Conservation (phyloP, 2,113 vertebrate species). For the Phalacrocorax carbo region DNA sequence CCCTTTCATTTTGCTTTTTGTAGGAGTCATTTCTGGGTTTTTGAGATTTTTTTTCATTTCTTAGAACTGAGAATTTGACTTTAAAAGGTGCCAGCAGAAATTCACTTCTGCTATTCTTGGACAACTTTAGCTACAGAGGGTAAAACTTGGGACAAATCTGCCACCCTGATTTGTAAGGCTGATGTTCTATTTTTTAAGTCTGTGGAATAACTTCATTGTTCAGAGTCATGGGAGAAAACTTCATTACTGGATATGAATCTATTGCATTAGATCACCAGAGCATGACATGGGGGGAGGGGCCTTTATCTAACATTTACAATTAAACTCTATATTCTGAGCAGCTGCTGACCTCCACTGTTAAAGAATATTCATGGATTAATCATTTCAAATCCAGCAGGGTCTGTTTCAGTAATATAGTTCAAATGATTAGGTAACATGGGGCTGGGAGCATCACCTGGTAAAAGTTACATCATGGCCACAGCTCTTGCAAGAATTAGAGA, state of each 20-base stretch:
- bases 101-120: not conserved
- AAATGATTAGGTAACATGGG: not conserved
- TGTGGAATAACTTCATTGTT: not conserved
- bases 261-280: not conserved
- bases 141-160: not conserved
- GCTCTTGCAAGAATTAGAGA: not conserved
- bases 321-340: not conserved
- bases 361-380: not conserved
- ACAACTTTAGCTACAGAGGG: not conserved
- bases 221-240: not conserved
- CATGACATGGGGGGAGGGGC: not conserved
- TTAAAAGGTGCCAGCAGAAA: not conserved
- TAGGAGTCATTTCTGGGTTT: not conserved
- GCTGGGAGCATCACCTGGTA: not conserved
- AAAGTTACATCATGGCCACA: not conserved
- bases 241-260: not conserved
- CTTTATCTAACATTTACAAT: not conserved
- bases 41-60: not conserved
- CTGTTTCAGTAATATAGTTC: not conserved
- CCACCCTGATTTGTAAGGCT: not conserved
- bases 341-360: not conserved
- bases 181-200: not conserved
- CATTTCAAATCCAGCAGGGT: not conserved
- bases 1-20: not conserved
- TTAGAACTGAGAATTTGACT: not conserved